Evolutionary conservation across 2,113 vertebrate species (phyloP), one percentile per base, ranked within the genome.

Genomic region (Lasiurus borealis): DNA sequence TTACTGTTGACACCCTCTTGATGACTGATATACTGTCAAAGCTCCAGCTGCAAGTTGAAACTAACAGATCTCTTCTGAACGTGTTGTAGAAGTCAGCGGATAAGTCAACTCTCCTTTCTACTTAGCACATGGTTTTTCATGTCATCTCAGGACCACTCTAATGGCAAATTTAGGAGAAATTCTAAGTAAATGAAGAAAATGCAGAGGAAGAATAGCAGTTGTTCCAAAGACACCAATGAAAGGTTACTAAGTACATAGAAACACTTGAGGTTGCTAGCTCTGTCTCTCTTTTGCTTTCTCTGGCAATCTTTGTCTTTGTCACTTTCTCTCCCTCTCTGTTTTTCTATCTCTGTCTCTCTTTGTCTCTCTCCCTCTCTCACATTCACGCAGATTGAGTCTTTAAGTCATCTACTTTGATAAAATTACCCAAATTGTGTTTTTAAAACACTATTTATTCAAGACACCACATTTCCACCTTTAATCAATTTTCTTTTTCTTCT

Each of bases 131-230:
- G 21, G 19, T 64, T 27, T 76, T 85, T 86, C 21, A 15, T 7
- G 40, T 62, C 25, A 52, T 40, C 73, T 62, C 11, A 48, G 66
- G 29, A 54, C 40, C 18, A 78, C 44, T 90, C 19, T 69, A 3
- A 40, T 48, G 36, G n/a, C 6, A 93, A 87, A 91, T n/a, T 69
- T 50, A 90, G 52, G 13, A 94, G 50, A 87, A 89, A 91, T 72
- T 81, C n/a, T 77, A 59, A 75, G 10, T 62, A 52, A 89, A 92
- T 81, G 21, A 91, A 93, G 54, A 64, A 83, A 71, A 80, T 8
- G 54, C 21, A 73, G n/a, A 80, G 52, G 25, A 85, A 73, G 29
- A 52, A 68, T 36, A 85, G 57, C 8, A 34, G 12, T 13, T 64
- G 5, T 44, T 59, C 72, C 18, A 80, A 82, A 88, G 25, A 72